These are phyloP conservation scores for Phortica okadai DNA, from an alignment of 2,888 invertebrate species.

Conservation along the genomic window DNA sequence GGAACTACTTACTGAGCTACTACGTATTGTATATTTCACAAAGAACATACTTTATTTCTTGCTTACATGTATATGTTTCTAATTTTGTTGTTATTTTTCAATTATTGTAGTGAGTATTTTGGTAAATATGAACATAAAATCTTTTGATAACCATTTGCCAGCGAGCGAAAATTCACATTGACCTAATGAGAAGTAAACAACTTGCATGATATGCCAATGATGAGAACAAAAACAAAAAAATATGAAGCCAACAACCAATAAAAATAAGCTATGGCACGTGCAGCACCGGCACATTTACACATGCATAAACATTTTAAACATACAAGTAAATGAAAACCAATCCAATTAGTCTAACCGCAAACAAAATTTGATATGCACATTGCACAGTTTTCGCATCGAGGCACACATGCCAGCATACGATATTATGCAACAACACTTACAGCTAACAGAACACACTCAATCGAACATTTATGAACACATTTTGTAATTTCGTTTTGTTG, in stretches of 20 bases:
- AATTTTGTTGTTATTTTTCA: too few species aligned
- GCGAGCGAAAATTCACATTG: too few species aligned
- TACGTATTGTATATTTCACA: too few species aligned
- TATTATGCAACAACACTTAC: neutral
- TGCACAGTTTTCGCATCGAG: neutral
- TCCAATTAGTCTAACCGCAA: constrained; percentile 27
- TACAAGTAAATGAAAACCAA: constrained; percentile 5
- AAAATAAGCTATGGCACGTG: neutral
- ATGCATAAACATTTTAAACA: neutral
- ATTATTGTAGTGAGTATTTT: too few species aligned
- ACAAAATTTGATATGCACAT: constrained; percentile 13
- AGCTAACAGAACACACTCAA: neutral
- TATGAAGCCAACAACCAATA: too few species aligned
- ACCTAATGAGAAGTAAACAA: neutral
- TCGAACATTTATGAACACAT: neutral
- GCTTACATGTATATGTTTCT: too few species aligned
- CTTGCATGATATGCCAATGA: neutral
- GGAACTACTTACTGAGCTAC: too few species aligned
- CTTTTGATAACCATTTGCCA: too few species aligned
- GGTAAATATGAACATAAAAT: too few species aligned
- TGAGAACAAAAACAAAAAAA: too few species aligned
- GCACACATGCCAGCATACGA: constrained; percentile 2
- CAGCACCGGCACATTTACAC: neutral
- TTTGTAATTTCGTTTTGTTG: neutral
- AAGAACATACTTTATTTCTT: too few species aligned